phyloP scores from a whole-genome alignment of 2,888 invertebrate species.

The Hyposoter didymator region DNA sequence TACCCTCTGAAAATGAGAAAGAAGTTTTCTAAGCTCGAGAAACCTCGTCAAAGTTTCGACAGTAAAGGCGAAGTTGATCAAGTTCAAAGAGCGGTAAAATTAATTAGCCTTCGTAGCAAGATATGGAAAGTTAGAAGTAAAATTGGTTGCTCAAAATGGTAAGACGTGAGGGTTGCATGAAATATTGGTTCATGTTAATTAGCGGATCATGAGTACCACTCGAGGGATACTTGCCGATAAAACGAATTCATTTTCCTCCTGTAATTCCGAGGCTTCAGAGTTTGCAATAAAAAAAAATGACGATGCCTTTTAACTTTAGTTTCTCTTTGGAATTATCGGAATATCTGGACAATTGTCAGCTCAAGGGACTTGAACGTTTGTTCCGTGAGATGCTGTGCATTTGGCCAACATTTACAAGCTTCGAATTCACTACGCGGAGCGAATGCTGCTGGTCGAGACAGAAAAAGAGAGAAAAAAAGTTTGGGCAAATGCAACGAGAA shows the following conservation, averaged over 20 bases:
- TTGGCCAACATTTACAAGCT: background rate
- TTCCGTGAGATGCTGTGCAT: background rate
- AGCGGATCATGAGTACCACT: background rate
- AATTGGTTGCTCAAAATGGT: constrained; percentile 6
- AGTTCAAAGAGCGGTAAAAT: constrained; percentile 26
- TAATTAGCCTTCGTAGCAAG: constrained; percentile 17
- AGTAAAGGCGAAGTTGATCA: constrained; percentile 5
- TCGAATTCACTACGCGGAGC: background rate
- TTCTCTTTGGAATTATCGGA: background rate
- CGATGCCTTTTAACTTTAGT: background rate
- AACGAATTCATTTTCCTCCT: background rate
- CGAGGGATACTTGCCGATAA: background rate
- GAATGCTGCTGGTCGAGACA: background rate
- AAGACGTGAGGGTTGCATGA: background rate
- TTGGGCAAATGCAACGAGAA: constrained; percentile 2
- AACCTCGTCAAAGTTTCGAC: constrained; percentile 28
- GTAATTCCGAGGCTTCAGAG: background rate
- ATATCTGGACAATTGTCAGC: background rate
- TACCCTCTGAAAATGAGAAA: background rate
- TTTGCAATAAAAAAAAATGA: background rate
- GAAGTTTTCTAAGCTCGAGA: background rate
- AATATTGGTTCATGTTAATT: constrained; percentile 13
- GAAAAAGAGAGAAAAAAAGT: background rate
- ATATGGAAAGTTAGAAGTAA: constrained; percentile 1
- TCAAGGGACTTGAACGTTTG: background rate